Evolutionary conservation across 2,113 vertebrate genomes (phyloP).

Genomic region (Lepus timidus): DNA sequence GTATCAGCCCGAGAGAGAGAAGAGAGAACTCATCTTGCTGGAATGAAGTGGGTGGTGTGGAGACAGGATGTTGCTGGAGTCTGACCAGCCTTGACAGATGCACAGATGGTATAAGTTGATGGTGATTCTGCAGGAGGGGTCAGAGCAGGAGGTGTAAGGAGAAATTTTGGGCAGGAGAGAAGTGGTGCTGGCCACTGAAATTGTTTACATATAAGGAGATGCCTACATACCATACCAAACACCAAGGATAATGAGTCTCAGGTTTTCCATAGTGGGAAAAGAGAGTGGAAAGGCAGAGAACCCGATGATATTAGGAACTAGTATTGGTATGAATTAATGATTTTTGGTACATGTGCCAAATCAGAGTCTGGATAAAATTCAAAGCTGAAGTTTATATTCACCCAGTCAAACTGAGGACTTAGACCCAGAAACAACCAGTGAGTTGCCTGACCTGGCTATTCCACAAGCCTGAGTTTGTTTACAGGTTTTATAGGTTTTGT

Average conservation of each 20-base stretch:
- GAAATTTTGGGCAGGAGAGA: neutral
- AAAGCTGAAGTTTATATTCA: too few relatives aligned
- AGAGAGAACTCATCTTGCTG: neutral
- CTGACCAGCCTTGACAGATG: neutral
- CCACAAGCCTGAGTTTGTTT: too few relatives aligned
- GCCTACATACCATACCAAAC: neutral
- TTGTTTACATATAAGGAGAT: neutral
- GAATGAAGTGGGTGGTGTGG: fast-evolving
- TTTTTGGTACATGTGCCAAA: neutral
- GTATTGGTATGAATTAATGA: neutral
- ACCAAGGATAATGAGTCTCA: neutral
- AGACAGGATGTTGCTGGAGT: too few relatives aligned
- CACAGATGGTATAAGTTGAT: neutral
- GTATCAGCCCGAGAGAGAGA: neutral
- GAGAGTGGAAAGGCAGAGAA: neutral
- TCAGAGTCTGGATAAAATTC: too few relatives aligned
- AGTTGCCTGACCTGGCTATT: too few relatives aligned
- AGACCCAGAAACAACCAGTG: too few relatives aligned
- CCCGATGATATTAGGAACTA: neutral
- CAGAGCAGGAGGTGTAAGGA: neutral
- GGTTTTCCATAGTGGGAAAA: neutral
- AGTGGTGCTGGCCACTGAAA: neutral
- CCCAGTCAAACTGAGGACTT: too few relatives aligned
- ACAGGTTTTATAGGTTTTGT: too few relatives aligned
- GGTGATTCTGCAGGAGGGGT: neutral